phyloP scores from a whole-genome alignment of 1,140 invertebrate species.

The Drosophila persimilis region DNA sequence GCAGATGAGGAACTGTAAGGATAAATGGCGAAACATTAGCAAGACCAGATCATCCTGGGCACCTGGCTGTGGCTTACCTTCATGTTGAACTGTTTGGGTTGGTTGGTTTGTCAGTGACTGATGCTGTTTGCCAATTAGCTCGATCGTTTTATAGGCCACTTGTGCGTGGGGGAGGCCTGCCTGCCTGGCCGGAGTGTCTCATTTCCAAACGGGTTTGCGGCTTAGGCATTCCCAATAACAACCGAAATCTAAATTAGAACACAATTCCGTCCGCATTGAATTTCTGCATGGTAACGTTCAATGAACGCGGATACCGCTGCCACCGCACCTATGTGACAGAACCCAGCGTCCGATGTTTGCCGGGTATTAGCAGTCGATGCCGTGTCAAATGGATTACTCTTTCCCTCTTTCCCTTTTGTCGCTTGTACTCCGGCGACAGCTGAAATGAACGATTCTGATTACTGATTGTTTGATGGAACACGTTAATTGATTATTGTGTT shows the following conservation, averaged over 20 bases:
- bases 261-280: conserved; percentile 52
- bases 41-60: not conserved
- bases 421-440: conserved; percentile 19
- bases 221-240: conserved; percentile 48
- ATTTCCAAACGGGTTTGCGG: conserved; percentile 67
- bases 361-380: conserved; percentile 26
- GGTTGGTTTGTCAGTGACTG: conserved; percentile 62
- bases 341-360: conserved; percentile 44
- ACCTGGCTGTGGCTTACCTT: conserved; percentile 41
- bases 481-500: conserved; percentile 1
- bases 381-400: conserved; percentile 78
- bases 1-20: conserved; percentile 69
- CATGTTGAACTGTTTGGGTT: conserved; percentile 58
- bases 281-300: conserved; percentile 63
- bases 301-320: conserved; percentile 71
- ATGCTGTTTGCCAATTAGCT: conserved; percentile 59
- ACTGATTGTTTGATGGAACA: conserved; percentile 31
- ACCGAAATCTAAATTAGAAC: conserved; percentile 65
- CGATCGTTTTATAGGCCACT: conserved; percentile 62
- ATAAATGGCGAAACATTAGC: conserved; percentile 7
- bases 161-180: conserved; percentile 13
- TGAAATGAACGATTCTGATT: conserved; percentile 41
- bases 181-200: not conserved
- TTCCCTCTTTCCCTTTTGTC: conserved; percentile 23
- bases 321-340: conserved; percentile 3